Evolutionary conservation across 1,140 invertebrate species (phyloP), one percentile per base, ranked within the genome.

Genomic region (Samia ricini): DNA sequence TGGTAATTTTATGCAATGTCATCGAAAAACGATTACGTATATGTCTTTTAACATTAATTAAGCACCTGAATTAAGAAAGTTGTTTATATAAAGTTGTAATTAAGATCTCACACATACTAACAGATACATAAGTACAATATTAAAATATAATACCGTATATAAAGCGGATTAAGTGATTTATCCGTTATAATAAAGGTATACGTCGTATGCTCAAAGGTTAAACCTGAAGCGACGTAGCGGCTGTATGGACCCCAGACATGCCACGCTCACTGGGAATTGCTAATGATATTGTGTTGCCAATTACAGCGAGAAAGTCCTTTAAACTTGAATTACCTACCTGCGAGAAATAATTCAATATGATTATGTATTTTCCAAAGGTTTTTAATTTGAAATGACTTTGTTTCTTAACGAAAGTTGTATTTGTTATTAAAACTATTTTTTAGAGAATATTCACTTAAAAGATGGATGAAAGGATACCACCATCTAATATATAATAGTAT

Each of bases 191-290:
- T 65, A 57, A 61, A 42, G 33, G 52, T 48, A 10, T 29, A 55
- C 52, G 52, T 42, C n/a, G 33, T 10, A 3, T 15, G 33, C 33
- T 42, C 33, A 42, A 42, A 42, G 52, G 52, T 55, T 55, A 24
- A 55, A 55, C 52, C 21, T 22, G 52, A 22, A 55, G 52, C 52
- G 52, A 12, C 24, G 22, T 24, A 55, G 21, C 52, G 50, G 52
- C 52, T 24, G 20, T 55, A n/a, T 5, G 22, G 52, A 15, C 33
- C 33, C 33, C 22, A 22, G 52, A 51, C 54, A 51, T 18, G 18
- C 2, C 22, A 42, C 21, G 23, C 52, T 50, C 63, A 60, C 63
- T 60, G n/a, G 33, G 63, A 65, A 65, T 65, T n/a, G 36, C 21
- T 61, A 56, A 65, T 65, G 59, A 65, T n/a, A 4, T 19, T 24